A percentile compares a stretch with the other conserved stretches of the same genome.
These are phyloP conservation scores for Hydrozoanthus tunicans DNA, from an alignment of 64 coral and sea anemone genomes.

Conservation along the genomic window DNA sequence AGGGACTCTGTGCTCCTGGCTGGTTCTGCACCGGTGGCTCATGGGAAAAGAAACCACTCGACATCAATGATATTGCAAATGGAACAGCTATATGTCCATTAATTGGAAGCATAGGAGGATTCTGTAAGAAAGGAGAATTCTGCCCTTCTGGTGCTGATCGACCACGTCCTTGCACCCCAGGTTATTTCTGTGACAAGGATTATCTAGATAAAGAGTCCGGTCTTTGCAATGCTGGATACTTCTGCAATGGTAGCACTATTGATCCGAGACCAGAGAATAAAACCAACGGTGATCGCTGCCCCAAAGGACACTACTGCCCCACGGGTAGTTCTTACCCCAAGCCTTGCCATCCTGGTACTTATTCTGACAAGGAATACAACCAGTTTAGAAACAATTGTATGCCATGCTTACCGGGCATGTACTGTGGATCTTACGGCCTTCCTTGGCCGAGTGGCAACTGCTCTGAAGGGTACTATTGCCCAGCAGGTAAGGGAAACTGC, in stretches of 20 bases:
- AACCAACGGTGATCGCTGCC: constrained; percentile 86
- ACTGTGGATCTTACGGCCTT: constrained; percentile 78
- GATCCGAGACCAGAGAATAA: constrained; percentile 71
- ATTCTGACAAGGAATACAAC: constrained; percentile 88
- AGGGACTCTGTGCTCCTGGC: constrained; percentile 81
- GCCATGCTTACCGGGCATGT: constrained; percentile 88
- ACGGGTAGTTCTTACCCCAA: constrained; percentile 82
- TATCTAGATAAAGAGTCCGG: constrained; percentile 86
- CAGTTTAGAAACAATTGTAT: constrained; percentile 94
- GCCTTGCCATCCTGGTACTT: constrained; percentile 89
- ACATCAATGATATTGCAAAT: constrained; percentile 75
- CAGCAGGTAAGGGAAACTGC: constrained; percentile 40
- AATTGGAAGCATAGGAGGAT: constrained; percentile 93
- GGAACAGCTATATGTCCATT: constrained; percentile 82
- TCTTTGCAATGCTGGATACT: constrained; percentile 86
- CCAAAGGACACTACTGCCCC: constrained; percentile 83
- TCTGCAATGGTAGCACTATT: constrained; percentile 97
- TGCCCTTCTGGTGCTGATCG: constrained; percentile 84
- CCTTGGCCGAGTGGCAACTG: constrained; percentile 90
- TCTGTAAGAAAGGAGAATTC: constrained; percentile 91
- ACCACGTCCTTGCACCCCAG: constrained; percentile 90
- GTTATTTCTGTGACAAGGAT: constrained; percentile 87
- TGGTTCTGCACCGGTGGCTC: constrained; percentile 97
- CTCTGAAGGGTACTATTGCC: constrained; percentile 90
- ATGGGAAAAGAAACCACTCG: constrained; percentile 85